A percentile compares a stretch with the other conserved stretches of the same genome.
phyloP scores from a whole-genome alignment of 2,113 vertebrate species.

The Podocnemis expansa region DNA sequence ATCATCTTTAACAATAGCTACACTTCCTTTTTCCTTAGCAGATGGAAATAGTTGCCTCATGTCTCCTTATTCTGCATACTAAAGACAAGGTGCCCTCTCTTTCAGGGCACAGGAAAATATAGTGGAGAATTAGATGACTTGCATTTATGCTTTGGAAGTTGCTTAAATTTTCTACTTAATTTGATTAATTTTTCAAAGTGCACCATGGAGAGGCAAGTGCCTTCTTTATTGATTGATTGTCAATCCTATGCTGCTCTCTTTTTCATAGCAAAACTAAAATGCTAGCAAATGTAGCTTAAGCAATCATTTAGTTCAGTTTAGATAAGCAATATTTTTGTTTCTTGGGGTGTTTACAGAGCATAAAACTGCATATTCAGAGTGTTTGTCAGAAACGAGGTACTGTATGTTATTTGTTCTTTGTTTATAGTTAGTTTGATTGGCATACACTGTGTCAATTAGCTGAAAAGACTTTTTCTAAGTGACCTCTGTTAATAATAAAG shows the following conservation, averaged over 20 bases:
- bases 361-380: neutral
- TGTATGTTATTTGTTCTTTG: slow-evolving; percentile 56
- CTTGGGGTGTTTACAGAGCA: neutral
- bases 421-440: slow-evolving; percentile 63
- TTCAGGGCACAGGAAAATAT: slow-evolving; percentile 1
- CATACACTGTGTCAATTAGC: neutral
- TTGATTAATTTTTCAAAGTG: slow-evolving; percentile 42
- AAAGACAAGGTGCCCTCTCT: slow-evolving; percentile 20
- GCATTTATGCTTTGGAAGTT: slow-evolving; percentile 18
- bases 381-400: slow-evolving; percentile 34
- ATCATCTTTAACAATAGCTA: neutral
- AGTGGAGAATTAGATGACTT: neutral
- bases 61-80: neutral
- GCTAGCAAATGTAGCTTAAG: neutral
- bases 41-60: neutral
- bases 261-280: slow-evolving; percentile 26
- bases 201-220: slow-evolving; percentile 8
- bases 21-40: neutral
- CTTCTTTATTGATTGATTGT: slow-evolving; percentile 26
- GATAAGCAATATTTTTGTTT: slow-evolving; percentile 19
- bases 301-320: neutral
- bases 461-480: neutral
- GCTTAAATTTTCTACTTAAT: slow-evolving; percentile 62
- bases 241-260: neutral
- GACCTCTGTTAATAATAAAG: neutral